A percentile compares a stretch with the other conserved stretches of the same genome.
These are phyloP conservation scores for Ceraclea dissimilis DNA, from an alignment of 2,888 invertebrate genomes.

Conservation along the genomic window DNA sequence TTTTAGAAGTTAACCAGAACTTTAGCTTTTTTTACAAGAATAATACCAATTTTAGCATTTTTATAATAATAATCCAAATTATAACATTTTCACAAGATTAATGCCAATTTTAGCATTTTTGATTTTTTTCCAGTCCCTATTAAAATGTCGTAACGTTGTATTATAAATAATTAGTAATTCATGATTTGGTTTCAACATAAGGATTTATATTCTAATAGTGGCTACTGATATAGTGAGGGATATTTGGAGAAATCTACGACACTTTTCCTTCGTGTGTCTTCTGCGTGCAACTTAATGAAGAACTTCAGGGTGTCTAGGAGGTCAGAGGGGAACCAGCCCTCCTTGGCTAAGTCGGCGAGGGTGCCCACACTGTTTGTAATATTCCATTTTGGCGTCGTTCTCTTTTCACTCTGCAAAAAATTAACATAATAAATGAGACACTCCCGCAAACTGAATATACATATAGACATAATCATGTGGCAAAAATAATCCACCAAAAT, in stretches of 20 bases:
- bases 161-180: no score
- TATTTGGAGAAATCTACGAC: constrained; percentile 11
- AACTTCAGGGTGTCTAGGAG: constrained; percentile 37
- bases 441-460: not conserved
- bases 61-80: no score
- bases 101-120: no score
- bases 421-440: constrained; percentile 2
- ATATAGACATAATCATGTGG: no score
- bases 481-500: not conserved
- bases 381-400: constrained; percentile 55
- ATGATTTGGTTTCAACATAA: no score
- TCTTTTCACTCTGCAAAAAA: constrained; percentile 61
- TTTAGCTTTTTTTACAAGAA: no score
- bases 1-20: no score
- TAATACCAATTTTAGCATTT: no score
- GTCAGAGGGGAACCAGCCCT: constrained; percentile 31
- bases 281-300: constrained; percentile 31
- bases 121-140: no score
- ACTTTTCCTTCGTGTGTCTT: constrained; percentile 4
- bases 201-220: no score
- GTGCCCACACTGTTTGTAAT: constrained; percentile 54
- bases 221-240: constrained; percentile 10
- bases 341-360: constrained; percentile 31
- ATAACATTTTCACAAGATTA: no score
- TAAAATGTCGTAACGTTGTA: no score